A percentile compares a stretch with the other conserved stretches of the same genome.
phyloP scores from a whole-genome alignment of 2,113 vertebrate species.

The Girardinichthys multiradiatus region DNA sequence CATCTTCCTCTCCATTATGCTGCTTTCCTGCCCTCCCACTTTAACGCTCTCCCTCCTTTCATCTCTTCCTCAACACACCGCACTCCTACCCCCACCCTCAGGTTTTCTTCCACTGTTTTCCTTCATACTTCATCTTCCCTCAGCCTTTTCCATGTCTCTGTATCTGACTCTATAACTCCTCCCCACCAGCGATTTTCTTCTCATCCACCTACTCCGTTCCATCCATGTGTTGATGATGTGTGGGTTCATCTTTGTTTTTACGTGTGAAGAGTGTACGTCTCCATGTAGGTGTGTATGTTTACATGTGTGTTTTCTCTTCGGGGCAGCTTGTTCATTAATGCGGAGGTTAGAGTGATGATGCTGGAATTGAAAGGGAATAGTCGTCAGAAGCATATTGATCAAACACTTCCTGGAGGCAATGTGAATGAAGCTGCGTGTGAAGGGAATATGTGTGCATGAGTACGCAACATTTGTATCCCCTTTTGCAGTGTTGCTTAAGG shows the following conservation, averaged over 20 bases:
- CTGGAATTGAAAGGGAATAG: slow-evolving; percentile 52
- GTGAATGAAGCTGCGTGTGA: not conserved
- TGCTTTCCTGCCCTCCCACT: slow-evolving; percentile 39
- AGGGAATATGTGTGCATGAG: not conserved
- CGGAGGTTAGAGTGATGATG: slow-evolving; percentile 61
- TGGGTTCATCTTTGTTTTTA: slow-evolving; percentile 29
- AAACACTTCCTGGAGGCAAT: slow-evolving; percentile 37
- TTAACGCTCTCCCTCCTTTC: slow-evolving; percentile 34
- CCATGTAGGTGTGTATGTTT: slow-evolving; percentile 3
- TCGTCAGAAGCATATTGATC: slow-evolving; percentile 39
- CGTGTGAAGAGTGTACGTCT: slow-evolving; percentile 3
- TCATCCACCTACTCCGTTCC: slow-evolving; percentile 53
- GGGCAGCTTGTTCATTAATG: slow-evolving; percentile 43
- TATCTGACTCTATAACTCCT: slow-evolving; percentile 32
- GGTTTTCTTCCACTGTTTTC: slow-evolving; percentile 26
- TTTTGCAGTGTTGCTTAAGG: slow-evolving; percentile 30
- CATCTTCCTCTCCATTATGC: slow-evolving; percentile 8
- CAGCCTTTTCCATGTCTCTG: slow-evolving; percentile 37
- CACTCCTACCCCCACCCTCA: slow-evolving; percentile 2
- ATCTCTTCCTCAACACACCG: slow-evolving; percentile 35
- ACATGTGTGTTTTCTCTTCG: slow-evolving; percentile 31
- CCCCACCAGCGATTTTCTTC: slow-evolving; percentile 29
- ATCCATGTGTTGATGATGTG: slow-evolving; percentile 27
- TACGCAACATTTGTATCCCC: not conserved
- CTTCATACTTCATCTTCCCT: slow-evolving; percentile 48